Evolutionary conservation across 2,888 invertebrate genomes (phyloP), one percentile per base, ranked within the genome.

Genomic region (Macaria liturata): DNA sequence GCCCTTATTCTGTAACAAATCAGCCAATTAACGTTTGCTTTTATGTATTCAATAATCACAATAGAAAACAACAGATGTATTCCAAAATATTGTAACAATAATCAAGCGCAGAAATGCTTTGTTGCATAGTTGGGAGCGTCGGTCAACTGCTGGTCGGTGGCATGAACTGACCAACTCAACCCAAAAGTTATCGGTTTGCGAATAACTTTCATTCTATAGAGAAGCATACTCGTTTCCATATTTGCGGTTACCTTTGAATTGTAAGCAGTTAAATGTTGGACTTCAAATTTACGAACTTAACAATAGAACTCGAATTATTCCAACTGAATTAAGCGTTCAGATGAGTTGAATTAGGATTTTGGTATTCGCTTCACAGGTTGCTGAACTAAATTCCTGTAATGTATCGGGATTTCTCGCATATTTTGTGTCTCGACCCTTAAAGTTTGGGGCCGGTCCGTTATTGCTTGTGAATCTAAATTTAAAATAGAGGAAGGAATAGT

Each of bases 191-290:
- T 88, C 80, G 81, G 88, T 88, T 88, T 86, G 84, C 88, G 83
- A 88, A 88, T 89, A 89, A 89, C 84, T 89, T 88, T 80, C 78
- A 76, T 86, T 84, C 86, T 84, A 86, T 85, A 81, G 81, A 79
- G 76, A 76, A 73, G 77, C 85, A 86, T 83, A 86, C 84, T 88
- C 86, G 82, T 88, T 86, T 82, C 84, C 72, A 88, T 88, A 86
- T 88, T 88, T 88, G 90, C 81, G 89, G 89, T 87, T 88, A 88
- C 90, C 89, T 89, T 88, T 90, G 89, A 88, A 89, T 87, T 87
- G 88, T 89, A 89, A 89, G 89, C 88, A 88, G 88, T 88, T 88
- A 86, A 88, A 90, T 86, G 89, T 88, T 84, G 82, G 86, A 85
- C 83, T 87, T 82, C 82, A 85, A 88, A 86, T 89, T 89, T 87